A percentile compares a stretch with the other conserved stretches of the same genome.
Evolutionary conservation across 2,113 vertebrate genomes (phyloP).

Genomic region (Poicephalus meyeri): DNA sequence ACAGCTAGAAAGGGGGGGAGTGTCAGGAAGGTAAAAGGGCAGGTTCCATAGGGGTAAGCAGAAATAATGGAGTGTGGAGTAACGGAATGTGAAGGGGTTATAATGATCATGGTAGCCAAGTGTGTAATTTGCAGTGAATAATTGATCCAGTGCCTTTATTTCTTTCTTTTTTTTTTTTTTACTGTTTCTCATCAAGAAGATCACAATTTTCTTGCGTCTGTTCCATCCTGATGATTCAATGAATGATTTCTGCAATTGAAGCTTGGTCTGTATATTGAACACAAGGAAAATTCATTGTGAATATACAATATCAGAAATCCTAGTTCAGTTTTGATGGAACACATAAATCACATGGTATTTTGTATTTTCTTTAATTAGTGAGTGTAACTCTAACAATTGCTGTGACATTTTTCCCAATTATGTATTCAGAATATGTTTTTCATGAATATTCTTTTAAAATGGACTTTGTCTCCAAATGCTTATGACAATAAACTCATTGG

Average conservation of each 20-base stretch:
- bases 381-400: conserved; percentile 32
- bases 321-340: conserved; percentile 22
- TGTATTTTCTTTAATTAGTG: conserved; percentile 57
- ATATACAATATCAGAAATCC: conserved; percentile 24
- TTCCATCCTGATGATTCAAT: conserved; percentile 37
- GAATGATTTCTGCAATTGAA: conserved; percentile 41
- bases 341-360: conserved; percentile 47
- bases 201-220: conserved; percentile 51
- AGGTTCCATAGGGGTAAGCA: not conserved
- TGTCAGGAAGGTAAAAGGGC: conserved; percentile 49
- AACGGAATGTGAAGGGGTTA: not conserved
- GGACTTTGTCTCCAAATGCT: conserved; percentile 21
- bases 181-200: conserved; percentile 24
- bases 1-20: conserved; percentile 47
- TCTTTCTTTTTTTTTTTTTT: not conserved
- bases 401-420: conserved; percentile 49
- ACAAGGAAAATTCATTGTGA: conserved; percentile 32
- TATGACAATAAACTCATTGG: conserved; percentile 15
- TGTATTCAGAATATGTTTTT: conserved; percentile 43
- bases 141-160: not conserved
- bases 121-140: conserved; percentile 45
- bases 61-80: conserved; percentile 23
- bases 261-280: not conserved
- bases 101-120: conserved; percentile 6
- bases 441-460: conserved; percentile 37